Conservation (phyloP, 2,888 invertebrate species). For the Allophyes oxyacanthae region DNA sequence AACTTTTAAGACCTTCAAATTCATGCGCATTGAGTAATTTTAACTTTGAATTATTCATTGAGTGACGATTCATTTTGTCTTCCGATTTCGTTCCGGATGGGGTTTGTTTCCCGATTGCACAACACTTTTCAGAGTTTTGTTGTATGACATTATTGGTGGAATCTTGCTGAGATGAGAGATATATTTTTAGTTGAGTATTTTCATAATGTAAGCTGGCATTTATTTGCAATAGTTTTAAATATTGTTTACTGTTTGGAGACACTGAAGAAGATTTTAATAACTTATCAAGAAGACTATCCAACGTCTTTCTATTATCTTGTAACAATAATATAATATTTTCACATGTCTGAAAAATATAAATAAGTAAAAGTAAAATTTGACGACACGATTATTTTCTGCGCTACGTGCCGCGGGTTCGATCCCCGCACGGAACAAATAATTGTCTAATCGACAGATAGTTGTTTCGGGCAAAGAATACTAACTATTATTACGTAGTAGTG, state of each 20-base stretch:
- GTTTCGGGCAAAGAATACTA: no score
- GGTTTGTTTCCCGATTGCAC: slow-evolving; percentile 11
- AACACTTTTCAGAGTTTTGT: slow-evolving; percentile 17
- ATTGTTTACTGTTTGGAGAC: slow-evolving; percentile 59
- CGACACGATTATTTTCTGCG: no score
- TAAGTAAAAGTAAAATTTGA: no score
- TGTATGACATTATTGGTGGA: slow-evolving; percentile 6
- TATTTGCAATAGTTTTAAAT: slow-evolving; percentile 62
- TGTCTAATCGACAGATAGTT: no score
- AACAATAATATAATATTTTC: slow-evolving; percentile 59
- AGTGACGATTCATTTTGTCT: slow-evolving; percentile 20
- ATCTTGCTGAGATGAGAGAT: slow-evolving; percentile 43
- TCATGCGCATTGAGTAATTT: slow-evolving; percentile 28
- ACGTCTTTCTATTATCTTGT: slow-evolving; percentile 60
- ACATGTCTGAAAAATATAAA: slow-evolving; percentile 58
- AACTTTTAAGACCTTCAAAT: slow-evolving; percentile 29
- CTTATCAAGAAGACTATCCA: slow-evolving; percentile 58
- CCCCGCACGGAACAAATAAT: no score
- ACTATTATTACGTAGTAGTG: no score
- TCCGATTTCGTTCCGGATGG: slow-evolving; percentile 27
- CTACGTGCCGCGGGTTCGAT: no score
- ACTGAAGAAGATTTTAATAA: slow-evolving; percentile 56
- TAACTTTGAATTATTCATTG: slow-evolving; percentile 33
- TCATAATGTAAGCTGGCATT: slow-evolving; percentile 66
- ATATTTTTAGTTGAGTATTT: slow-evolving; percentile 66